Evolutionary conservation across 1,140 invertebrate species (phyloP), one percentile per base, ranked within the genome.

Genomic region (Bilobella aurantiaca): DNA sequence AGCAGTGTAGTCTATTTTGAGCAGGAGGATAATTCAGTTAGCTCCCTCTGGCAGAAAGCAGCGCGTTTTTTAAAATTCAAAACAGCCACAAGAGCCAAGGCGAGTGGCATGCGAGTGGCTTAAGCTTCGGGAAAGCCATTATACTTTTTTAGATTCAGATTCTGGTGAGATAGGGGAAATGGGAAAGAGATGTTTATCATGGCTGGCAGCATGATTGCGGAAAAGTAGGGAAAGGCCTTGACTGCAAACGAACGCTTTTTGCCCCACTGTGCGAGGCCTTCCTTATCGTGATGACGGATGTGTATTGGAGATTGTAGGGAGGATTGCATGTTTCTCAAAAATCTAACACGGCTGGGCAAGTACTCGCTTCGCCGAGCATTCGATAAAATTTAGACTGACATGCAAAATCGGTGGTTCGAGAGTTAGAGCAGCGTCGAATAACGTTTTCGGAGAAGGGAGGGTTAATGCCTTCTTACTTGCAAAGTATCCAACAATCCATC

Each of bases 171-270:
- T 14, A 29, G 57, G 21, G 8, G 49, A 30, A n/a, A 49, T 27
- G 23, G 37, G 42, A 64, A 28, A 57, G 56, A 61, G 57, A 42
- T 47, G 58, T 42, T 57, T 53, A 49, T 64, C 62, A 31, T 53
- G 57, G 32, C 49, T 25, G 62, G 63, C 68, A 57, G 61, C 46
- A 67, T 69, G 68, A 69, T 69, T 69, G 64, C 68, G 57, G 65
- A 69, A 69, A 69, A 14, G 23, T 64, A 63, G 65, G 65, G 66
- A n/a, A n/a, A n/a, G n/a, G n/a, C n/a, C n/a, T n/a, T n/a, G n/a
- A n/a, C n/a, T n/a, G n/a, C n/a, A n/a, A n/a, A 66, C 64, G 68
- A 69, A 69, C 65, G 31, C 42, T 62, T 60, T 63, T 66, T 66
- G 59, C 64, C 63, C 8, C 23, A 12, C 3, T 23, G 49, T 53